Evolutionary conservation across 2,113 vertebrate genomes (phyloP), one percentile per base, ranked within the genome.

Genomic region (Scomber japonicus): DNA sequence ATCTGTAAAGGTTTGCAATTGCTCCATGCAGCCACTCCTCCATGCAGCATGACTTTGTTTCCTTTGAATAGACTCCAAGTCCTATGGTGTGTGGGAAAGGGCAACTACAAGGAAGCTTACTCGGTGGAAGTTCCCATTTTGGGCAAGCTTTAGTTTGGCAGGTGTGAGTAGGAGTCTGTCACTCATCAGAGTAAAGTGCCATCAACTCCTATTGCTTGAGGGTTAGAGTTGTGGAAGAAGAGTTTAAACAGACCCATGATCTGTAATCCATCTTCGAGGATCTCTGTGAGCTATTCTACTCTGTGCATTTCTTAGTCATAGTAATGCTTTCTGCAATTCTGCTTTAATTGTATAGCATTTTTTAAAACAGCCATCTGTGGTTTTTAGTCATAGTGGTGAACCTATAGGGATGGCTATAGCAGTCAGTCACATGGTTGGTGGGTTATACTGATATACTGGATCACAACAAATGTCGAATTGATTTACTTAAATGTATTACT

Each of bases 1-100:
- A 45, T 44, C 21, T 66, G 9, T n/a, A 62, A 48, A n/a, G 5
- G 40, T 21, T 13, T 5, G 45, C 21, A 10, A 9, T 66, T 60
- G 40, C 64, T n/a, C 49, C 11, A 19, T 17, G 3, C 61, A 69
- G 61, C 30, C 64, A 68, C 86, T 83, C 80, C 82, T 70, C 55
- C 19, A 21, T 12, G 9, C 12, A 50, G 59, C 17, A 56, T 46
- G 13, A 35, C 72, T 75, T 75, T 72, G 56, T 68, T 73, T 64
- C 45, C 55, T 48, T 31, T 81, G 67, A 69, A 68, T 27, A 55
- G 49, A 73, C 11, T 81, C 17, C 60, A 76, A 56, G 24, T 72
- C 27, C 4, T 60, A 3, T n/a, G 77, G 24, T 5, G 0, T 16
- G 1, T 55, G 40, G 15, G 53, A 40, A 77, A 31, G 5, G 45